Conservation (phyloP, 2,888 invertebrate genomes). For the Drosophila leonis region DNA sequence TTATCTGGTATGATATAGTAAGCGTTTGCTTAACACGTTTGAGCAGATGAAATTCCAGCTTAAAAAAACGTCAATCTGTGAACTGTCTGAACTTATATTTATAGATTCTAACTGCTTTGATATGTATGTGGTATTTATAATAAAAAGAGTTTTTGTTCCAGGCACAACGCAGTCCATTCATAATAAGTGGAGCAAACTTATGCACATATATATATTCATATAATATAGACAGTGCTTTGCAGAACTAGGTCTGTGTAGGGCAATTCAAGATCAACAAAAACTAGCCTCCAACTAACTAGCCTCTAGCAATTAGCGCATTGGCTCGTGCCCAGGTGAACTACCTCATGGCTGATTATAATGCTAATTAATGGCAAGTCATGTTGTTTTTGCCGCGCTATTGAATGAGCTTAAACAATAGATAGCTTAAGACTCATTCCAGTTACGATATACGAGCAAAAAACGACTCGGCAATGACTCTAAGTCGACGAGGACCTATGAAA, state of each 20-base stretch:
- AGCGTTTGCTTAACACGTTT: slow-evolving; percentile 9
- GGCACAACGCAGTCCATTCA: slow-evolving; percentile 10
- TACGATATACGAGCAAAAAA: slow-evolving; percentile 21
- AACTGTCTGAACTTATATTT: slow-evolving; percentile 5
- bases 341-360: slow-evolving; percentile 69
- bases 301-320: slow-evolving; percentile 53
- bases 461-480: slow-evolving; percentile 31
- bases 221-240: background rate
- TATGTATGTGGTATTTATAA: background rate
- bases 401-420: slow-evolving; percentile 13
- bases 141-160: slow-evolving; percentile 3
- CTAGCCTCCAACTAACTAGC: slow-evolving; percentile 33
- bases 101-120: background rate
- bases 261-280: slow-evolving; percentile 58
- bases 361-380: slow-evolving; percentile 66
- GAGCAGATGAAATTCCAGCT: slow-evolving; percentile 1
- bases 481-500: slow-evolving; percentile 31
- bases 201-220: background rate
- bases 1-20: background rate
- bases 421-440: slow-evolving; percentile 46
- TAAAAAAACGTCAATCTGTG: background rate
- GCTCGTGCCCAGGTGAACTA: slow-evolving; percentile 78
- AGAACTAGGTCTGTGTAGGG: slow-evolving; percentile 58
- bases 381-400: slow-evolving; percentile 37
- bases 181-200: slow-evolving; percentile 4